phyloP scores from a whole-genome alignment of 1,140 invertebrate species.

The Orius insidiosus region DNA sequence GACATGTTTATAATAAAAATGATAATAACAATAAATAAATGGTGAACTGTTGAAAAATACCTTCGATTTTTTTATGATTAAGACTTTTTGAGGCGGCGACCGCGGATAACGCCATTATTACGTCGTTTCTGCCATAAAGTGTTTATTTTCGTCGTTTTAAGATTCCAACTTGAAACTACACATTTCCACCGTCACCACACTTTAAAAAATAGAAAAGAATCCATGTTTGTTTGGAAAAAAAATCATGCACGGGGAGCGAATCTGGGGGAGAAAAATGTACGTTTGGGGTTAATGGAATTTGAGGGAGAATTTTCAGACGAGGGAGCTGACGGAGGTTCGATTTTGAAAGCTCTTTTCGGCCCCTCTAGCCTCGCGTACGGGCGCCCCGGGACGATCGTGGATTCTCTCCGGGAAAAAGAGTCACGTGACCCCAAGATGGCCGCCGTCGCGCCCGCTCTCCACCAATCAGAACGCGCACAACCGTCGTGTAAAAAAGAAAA shows the following conservation, averaged over 20 bases:
- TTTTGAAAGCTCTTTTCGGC: conserved; percentile 6
- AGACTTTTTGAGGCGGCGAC: conserved; percentile 9
- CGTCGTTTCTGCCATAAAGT: conserved; percentile 11
- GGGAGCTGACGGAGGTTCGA: conserved; percentile 6
- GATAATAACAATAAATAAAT: too few relatives aligned
- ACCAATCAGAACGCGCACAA: conserved; percentile 6
- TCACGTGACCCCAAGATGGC: conserved; percentile 12
- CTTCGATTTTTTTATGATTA: too few relatives aligned
- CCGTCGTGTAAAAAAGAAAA: conserved; percentile 1
- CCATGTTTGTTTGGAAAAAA: not conserved
- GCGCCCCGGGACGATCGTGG: not conserved
- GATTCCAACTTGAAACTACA: conserved; percentile 3
- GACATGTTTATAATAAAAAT: too few relatives aligned
- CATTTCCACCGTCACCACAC: not conserved
- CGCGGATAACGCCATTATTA: conserved; percentile 15
- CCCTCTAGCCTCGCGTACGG: conserved; percentile 9
- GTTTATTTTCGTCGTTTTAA: not conserved
- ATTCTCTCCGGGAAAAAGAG: conserved; percentile 6
- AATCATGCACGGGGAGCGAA: not conserved
- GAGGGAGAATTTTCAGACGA: not conserved
- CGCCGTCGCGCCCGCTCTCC: not conserved
- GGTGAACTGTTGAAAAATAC: too few relatives aligned
- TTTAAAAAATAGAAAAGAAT: not conserved
- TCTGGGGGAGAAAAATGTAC: not conserved
- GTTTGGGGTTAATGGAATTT: too few relatives aligned